Evolutionary conservation across 2,113 vertebrate genomes (phyloP), one percentile per base, ranked within the genome.

Genomic region (Notarius quadriscutis): DNA sequence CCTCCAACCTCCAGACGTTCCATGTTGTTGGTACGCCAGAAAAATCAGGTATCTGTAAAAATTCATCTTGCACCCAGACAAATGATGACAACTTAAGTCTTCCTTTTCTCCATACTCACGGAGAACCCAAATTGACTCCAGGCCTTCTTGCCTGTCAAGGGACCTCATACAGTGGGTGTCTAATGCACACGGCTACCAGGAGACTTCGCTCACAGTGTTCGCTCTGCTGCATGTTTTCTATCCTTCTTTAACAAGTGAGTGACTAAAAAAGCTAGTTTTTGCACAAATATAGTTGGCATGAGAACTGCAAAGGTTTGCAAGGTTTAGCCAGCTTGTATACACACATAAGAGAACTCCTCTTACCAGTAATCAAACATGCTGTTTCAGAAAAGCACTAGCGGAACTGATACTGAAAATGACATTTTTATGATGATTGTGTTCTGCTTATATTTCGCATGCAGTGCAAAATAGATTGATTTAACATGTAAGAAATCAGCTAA

Each of bases 341-440:
- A 53, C 71, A 79, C 4, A 58, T 17, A 67, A 22, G 6, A 53
- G 51, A 80, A 34, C 48, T 57, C 10, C 69, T 12, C 60, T 87
- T 53, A 12, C 7, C 78, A 69, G 69, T 48, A 34, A 80, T 60
- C 17, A 50, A 62, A 71, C 11, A 75, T 58, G 78, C 62, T 17
- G 17, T 41, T 80, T 67, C 55, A 87, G 77, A 84, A 48, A 34
- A 57, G 25, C 48, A 5, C 20, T 34, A 27, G 60, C 78, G 82
- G 87, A 87, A 90, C 15, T 87, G 77, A 87, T 88, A 90, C 84
- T 74, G 17, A 74, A 58, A 5, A 20, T 3, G 25, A 75, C 62
- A 84, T 20, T 27, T 20, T 71, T 20, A 65, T 67, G 1, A 55
- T 25, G 27, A 30, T 67, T 20, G 51, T 20, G 51, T 86, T 86